Conservation (phyloP, 2,888 invertebrate species). For the Adineta ricciae region DNA sequence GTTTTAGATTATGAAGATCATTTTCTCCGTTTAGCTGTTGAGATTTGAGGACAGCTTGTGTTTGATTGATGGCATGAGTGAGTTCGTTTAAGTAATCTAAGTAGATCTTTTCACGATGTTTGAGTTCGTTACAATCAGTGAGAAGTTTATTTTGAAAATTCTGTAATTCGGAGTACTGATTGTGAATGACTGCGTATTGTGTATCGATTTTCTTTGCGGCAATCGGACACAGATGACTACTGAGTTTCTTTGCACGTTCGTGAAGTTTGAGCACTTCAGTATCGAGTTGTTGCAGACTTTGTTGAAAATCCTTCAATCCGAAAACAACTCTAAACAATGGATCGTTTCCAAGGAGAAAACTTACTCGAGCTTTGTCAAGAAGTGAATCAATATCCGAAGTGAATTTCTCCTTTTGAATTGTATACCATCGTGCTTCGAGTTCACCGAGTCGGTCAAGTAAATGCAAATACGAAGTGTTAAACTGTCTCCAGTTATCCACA, state of each 20-base stretch:
- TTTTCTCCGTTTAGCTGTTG: not conserved
- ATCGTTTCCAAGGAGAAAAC: too few relatives aligned
- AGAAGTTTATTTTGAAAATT: not conserved
- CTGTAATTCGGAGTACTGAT: not conserved
- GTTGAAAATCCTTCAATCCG: constrained; percentile 19
- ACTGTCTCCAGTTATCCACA: not conserved
- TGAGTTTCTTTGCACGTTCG: not conserved
- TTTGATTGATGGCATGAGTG: not conserved
- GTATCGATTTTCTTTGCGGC: not conserved
- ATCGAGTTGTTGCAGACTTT: not conserved
- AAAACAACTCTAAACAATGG: too few relatives aligned
- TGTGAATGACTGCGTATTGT: not conserved
- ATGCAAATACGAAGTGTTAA: not conserved
- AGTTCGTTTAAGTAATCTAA: not conserved
- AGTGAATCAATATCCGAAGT: not conserved
- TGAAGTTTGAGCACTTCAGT: not conserved
- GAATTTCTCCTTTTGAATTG: constrained; percentile 8
- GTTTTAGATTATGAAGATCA: not conserved
- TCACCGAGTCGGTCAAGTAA: constrained; percentile 12
- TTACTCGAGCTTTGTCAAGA: not conserved
- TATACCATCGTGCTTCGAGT: not conserved
- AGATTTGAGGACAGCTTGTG: not conserved
- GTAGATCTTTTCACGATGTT: not conserved
- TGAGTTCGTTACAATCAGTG: not conserved
- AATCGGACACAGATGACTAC: not conserved